Base-by-base conservation (phyloP, 1,140 invertebrate genomes). In the Yoshiicerus persimilis region DNA sequence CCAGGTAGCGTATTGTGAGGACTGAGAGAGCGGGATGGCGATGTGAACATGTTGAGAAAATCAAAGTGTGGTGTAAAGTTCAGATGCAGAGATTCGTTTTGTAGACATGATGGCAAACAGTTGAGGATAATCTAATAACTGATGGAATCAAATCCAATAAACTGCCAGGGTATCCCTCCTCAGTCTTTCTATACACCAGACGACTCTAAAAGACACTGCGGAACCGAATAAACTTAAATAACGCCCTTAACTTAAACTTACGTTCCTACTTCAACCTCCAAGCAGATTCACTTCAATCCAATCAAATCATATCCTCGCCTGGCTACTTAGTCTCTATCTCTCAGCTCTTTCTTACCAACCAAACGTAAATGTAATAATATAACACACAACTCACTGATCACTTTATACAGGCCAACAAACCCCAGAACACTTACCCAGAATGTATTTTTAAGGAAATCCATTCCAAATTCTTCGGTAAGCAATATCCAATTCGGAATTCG, bases 121-220 rank as follows among this genome's bases (percentile, higher is more conserved):
- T 34, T n/a, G 30, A 80, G 75, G 75, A 80, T 80, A 80, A 80
- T 80, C 75, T 80, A 80, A 80, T 80, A 80, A 80, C 75, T 38
- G 34, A 36, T 16, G 32, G 32, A 34, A 36, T 36, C 27, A 34
- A 80, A 80, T 80, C 75, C 75, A 80, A 80, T 80, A 80, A 80
- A 80, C 27, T 32, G 34, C 20, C 30, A 80, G 20, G 32, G 70
- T 32, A n/a, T 77, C 70, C 10, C 16, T 2, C 11, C 32, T 16
- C 3, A 80, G 25, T n/a, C 64, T 66, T 66, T 70, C n/a, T 25
- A n/a, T 23, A 64, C 20, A 64, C 62, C 64, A 66, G 23, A 27
- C 27, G 23, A 66, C 27, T 27, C 64, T 9, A 66, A 70, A 70
- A 4, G 66, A 70, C 66, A 70, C 66, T 70, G 30, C 25, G 25